A percentile compares a stretch with the other conserved stretches of the same genome.
These are phyloP conservation scores for Greenwoodochromis staneri DNA, from an alignment of 2,113 vertebrate species.

Conservation along the genomic window DNA sequence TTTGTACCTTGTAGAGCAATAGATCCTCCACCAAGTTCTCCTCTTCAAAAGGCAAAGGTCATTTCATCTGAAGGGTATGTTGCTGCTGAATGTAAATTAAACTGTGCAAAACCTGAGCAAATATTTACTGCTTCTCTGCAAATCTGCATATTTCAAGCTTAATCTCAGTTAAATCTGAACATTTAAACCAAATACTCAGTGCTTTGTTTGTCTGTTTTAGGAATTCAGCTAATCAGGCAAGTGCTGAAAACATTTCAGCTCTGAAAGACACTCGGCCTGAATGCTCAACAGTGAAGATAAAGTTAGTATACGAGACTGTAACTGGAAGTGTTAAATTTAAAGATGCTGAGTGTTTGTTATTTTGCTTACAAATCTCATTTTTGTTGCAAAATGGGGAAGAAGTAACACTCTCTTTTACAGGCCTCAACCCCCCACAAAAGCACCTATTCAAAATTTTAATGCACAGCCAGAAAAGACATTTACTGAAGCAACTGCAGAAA, in stretches of 20 bases:
- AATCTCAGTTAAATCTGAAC: background rate
- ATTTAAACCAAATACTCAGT: background rate
- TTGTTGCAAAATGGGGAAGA: background rate
- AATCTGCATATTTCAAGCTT: background rate
- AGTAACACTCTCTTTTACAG: conserved; percentile 1
- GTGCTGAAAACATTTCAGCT: background rate
- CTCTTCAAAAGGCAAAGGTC: background rate
- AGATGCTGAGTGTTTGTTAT: background rate
- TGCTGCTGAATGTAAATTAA: background rate
- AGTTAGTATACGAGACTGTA: background rate
- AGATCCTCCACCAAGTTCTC: background rate
- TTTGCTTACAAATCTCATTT: background rate
- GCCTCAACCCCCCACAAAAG: background rate
- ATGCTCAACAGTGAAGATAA: conserved; percentile 3
- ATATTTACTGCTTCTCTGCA: background rate
- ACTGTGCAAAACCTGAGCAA: background rate
- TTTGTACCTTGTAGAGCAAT: conserved; percentile 3
- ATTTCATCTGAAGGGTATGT: background rate
- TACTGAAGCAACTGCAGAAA: background rate
- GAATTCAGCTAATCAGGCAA: background rate
- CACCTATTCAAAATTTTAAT: background rate
- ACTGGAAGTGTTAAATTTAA: background rate
- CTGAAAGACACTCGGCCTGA: background rate
- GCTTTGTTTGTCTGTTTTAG: background rate
- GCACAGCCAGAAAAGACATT: background rate